Base-by-base conservation (phyloP, 1,140 invertebrate species). In the Rhyzopertha dominica region DNA sequence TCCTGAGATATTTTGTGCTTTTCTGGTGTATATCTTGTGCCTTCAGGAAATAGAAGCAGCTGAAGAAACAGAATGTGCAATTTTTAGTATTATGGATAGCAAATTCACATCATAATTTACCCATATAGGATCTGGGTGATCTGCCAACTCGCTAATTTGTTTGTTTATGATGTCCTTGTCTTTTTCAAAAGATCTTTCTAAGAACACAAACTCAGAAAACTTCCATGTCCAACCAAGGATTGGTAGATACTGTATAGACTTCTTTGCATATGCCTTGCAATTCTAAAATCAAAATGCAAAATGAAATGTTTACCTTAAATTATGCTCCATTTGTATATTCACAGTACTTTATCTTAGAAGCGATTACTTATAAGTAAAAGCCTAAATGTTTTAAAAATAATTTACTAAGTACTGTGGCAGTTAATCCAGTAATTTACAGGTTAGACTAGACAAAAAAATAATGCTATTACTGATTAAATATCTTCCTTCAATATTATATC, bases 201-300 rank as follows among this genome's bases (percentile, higher is more conserved):
- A 72, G 70, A 96, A 96, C 44, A 95, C 85, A 70, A 84, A 87
- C 67, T 96, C 93, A 4, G 84, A 85, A 68, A 95, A 91, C 72
- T 87, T 86, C 91, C 91, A 97, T 46, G 84, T 81, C 92, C 93
- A 98, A 34, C 94, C 94, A 50, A 96, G 78, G 4, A 91, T 82
- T n/a, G 94, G 94, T 44, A 97, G 76, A 61, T 89, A 94, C 53
- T 87, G 81, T 53, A 96, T 83, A 4, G 84, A 82, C 67, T 94
- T 90, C 72, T 98, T 98, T 5, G 89, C 89, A 72, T 91, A 95
- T 7, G 92, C 88, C 78, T 96, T 96, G 52, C 89, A 91, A 67
- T 92, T 92, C 88, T 91, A 59, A 79, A 77, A 57, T 40, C 30
- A 58, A 59, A 39, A 14, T 4, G 28, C 12, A n/a, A 18, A 18